Base-by-base conservation (phyloP, 2,113 vertebrate species). In the Proterorhinus semilunaris region DNA sequence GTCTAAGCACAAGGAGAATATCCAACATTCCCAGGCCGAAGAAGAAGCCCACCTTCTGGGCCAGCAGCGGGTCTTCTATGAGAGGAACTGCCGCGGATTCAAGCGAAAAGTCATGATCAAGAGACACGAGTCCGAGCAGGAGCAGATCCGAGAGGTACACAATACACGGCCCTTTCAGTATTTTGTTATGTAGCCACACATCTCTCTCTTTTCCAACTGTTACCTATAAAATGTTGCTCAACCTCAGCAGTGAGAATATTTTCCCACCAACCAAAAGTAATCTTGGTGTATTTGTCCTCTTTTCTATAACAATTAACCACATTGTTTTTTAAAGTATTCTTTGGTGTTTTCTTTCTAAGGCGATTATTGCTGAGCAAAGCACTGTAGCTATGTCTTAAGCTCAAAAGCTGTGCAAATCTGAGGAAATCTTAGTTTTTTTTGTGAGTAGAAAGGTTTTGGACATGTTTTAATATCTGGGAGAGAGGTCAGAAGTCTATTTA, bases 1-100 rank as follows among this genome's bases (percentile, higher is more conserved):
- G 90, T 99, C 97, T 70, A 99, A 98, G 91, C 98, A 99, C 91
- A 99, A 99, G 87, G 98, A 99, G 92, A 99, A 98, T 91, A 93
- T 99, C 93, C 97, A 98, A 92, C 98, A 98, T 90, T 96, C 95
- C 15, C 98, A 99, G 92, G 97, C 98, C 0, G 97, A 99, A 91
- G 98, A 99, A 90, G 97, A 99, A 92, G 96, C 97, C 17, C 95
- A 95, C 27, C 96, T 99, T 80, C 95, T 99, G 88, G 84, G 93
- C 83, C 96, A 97, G 83, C 98, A 98, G 93, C 95, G 97, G 88
- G 92, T 95, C 79, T 98, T 94, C 93, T 98, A 96, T 0, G 98
- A 98, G 86, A 93, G 95, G 89, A 96, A 97, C 93, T 96, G 96
- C 83, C 94, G 96, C 67, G 95, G 86, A 85, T 98, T 98, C 91